Evolutionary conservation across 2,113 vertebrate genomes (phyloP).

Genomic region (Mormyrus lacerda): DNA sequence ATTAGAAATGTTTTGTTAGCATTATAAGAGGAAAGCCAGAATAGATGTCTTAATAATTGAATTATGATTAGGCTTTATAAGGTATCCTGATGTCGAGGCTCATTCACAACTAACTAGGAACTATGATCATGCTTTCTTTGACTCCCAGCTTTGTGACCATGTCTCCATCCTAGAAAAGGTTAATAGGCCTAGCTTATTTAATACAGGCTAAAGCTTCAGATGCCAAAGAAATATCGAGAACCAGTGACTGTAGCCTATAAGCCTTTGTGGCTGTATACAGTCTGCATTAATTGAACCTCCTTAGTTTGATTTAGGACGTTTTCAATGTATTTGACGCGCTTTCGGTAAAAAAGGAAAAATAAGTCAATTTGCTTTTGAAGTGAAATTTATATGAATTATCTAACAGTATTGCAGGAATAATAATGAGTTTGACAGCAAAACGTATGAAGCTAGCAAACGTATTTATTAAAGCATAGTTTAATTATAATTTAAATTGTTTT

Average conservation of each 20-base stretch:
- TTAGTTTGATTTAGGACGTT: neutral
- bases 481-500: neutral
- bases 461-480: neutral
- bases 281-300: neutral
- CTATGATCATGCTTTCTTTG: neutral
- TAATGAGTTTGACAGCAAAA: neutral
- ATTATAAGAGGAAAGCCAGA: neutral
- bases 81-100: neutral
- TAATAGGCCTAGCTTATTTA: neutral
- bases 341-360: neutral
- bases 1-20: neutral
- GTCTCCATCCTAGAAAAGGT: neutral
- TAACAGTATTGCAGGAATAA: neutral
- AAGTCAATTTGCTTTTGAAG: slow-evolving; percentile 10
- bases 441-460: neutral
- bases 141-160: neutral
- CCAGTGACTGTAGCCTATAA: neutral
- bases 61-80: neutral
- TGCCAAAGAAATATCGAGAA: neutral
- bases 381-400: neutral
- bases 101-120: neutral
- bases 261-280: neutral
- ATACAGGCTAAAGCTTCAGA: neutral
- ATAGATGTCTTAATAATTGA: neutral
- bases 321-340: neutral